Evolutionary conservation across 2,888 invertebrate genomes (phyloP).

Genomic region (Allacma fusca): DNA sequence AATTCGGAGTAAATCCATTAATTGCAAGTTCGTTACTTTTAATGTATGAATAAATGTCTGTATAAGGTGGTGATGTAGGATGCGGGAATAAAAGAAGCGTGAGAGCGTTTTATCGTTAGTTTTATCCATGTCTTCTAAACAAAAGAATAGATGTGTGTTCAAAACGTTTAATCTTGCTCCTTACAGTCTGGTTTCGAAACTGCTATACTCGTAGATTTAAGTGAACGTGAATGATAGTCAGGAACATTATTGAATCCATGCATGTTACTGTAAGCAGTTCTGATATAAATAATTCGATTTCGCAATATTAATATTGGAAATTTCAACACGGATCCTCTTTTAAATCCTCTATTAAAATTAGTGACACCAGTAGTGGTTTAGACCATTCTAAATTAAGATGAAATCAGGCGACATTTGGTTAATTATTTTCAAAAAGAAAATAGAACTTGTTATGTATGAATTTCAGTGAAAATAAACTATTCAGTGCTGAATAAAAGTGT

Average conservation of each 20-base stretch:
- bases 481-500: constrained; percentile 17
- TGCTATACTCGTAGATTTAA: background rate
- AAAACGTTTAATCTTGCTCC: background rate
- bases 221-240: constrained; percentile 14
- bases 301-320: background rate
- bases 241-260: background rate
- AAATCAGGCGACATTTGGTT: background rate
- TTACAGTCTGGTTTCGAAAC: background rate
- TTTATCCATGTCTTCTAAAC: constrained; percentile 16
- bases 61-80: background rate
- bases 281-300: background rate
- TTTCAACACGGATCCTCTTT: background rate
- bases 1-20: no score
- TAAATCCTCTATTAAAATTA: background rate
- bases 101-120: constrained; percentile 1
- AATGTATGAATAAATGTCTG: background rate
- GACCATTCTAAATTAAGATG: background rate
- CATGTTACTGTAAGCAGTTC: background rate
- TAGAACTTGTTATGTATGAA: constrained; percentile 23
- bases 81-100: background rate
- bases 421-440: background rate
- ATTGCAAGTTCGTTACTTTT: background rate
- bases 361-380: background rate
- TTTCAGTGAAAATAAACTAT: constrained; percentile 22
- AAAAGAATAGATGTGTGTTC: constrained; percentile 1